Conservation (phyloP, 2,888 invertebrate species). For the Emesis furor region DNA sequence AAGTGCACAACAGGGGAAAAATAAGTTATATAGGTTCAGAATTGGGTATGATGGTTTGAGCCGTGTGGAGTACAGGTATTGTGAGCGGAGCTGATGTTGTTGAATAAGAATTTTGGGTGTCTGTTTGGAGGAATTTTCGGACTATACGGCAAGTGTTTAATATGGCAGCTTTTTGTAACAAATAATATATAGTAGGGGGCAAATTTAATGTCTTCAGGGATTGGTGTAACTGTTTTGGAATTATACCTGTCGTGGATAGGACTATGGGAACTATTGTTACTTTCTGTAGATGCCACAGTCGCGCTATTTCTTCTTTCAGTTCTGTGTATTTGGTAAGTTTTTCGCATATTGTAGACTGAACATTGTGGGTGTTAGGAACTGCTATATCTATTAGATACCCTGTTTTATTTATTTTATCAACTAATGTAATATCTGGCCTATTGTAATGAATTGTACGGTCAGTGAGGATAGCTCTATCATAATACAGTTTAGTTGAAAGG, state of each 20-base stretch:
- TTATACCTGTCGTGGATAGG: constrained; percentile 35
- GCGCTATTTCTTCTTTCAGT: constrained; percentile 30
- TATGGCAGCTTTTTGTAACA: constrained; percentile 28
- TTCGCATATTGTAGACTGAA: constrained; percentile 54
- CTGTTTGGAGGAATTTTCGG: constrained; percentile 33
- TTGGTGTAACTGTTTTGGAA: constrained; percentile 23
- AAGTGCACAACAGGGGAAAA: too few species aligned
- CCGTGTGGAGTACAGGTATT: too few species aligned
- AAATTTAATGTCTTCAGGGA: constrained; percentile 5
- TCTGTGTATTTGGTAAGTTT: constrained; percentile 47
- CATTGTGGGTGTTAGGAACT: constrained; percentile 47
- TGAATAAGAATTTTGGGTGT: background rate
- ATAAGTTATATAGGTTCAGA: too few species aligned
- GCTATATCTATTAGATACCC: too few species aligned
- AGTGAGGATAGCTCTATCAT: too few species aligned
- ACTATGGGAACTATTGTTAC: constrained; percentile 36
- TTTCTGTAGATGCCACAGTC: constrained; percentile 18
- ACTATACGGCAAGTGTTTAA: constrained; percentile 42
- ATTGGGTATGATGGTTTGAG: too few species aligned
- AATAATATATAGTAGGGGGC: background rate
- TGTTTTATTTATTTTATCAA: too few species aligned
- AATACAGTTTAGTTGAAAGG: background rate
- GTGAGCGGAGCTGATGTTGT: too few species aligned
- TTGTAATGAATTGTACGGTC: too few species aligned
- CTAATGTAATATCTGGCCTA: too few species aligned